Evolutionary conservation across 2,888 invertebrate species (phyloP), one percentile per base, ranked within the genome.

Genomic region (Phyllotreta striolata): DNA sequence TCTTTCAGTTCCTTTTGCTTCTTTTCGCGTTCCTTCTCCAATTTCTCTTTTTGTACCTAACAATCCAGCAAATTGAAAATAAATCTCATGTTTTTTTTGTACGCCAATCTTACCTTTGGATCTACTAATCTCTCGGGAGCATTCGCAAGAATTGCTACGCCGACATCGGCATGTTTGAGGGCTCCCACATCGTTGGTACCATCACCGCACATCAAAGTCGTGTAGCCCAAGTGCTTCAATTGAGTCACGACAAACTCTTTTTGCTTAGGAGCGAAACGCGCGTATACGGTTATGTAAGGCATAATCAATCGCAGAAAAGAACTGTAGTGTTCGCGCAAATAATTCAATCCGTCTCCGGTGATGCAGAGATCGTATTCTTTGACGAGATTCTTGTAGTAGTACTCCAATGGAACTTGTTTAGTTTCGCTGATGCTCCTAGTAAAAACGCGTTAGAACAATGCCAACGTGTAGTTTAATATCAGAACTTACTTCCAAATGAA

Each of bases 151-250:
- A 96, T 90, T 0, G 96, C 96, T 12, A 96, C 96, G 51, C 96
- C 96, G n/a, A 89, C 97, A 83, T 99, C 92, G 38, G 99, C 97
- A 83, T 99, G 99, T 83, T 99, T 99, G 55, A 99, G 83, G 3
- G 97, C 97, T 12, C 99, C 99, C 8, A 99, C 99, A 83, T 99
- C 99, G 80, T 99, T 99, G 1, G 99, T 99, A 59, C 99, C 99
- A 83, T 99, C 99, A 1, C 99, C 99, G 79, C 99, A 99, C 99
- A 99, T 99, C 1, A 99, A 84, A 0, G 98, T 96, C 3, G 88
- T 88, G 77, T 89, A 95, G 3, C 99, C 99, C 8, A 93, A 83
- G 37, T 89, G 86, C 79, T 96, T 98, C 57, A 99, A 82, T 3
- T 92, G 89, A 6, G 95, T 92, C 46, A 99, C 91, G 1, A 98